Conservation (phyloP, 2,113 vertebrate genomes). For the Isichthys henryi region DNA sequence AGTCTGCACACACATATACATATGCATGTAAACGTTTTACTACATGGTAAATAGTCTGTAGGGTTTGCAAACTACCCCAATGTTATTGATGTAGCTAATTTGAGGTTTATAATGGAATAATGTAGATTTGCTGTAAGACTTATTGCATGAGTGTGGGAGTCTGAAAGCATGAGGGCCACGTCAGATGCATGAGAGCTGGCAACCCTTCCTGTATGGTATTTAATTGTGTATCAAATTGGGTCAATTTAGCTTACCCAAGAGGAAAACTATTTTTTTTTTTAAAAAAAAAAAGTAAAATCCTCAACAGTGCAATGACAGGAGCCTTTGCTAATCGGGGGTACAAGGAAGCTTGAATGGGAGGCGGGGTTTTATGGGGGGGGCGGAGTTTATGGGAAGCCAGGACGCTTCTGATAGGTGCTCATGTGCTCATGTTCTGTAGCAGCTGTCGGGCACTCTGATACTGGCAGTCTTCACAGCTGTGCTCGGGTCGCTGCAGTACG, state of each 20-base stretch:
- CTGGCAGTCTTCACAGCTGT: slow-evolving; percentile 75
- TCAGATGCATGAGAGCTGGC: neutral
- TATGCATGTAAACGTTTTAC: too few relatives aligned
- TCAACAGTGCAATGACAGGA: neutral
- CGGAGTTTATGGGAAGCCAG: neutral
- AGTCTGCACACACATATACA: too few relatives aligned
- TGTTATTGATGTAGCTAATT: neutral
- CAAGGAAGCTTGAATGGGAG: neutral
- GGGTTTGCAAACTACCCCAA: neutral
- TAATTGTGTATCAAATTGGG: neutral
- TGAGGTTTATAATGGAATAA: neutral
- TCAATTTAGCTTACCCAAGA: neutral
- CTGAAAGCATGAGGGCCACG: neutral
- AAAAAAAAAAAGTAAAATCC: neutral
- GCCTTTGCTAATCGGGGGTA: neutral
- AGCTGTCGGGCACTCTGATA: slow-evolving; percentile 71
- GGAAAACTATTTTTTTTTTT: neutral
- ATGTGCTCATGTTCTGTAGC: slow-evolving; percentile 43
- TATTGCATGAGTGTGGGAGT: neutral
- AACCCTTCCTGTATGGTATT: neutral
- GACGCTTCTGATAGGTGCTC: neutral
- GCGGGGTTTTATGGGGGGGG: neutral
- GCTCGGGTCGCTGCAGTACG: slow-evolving; percentile 85
- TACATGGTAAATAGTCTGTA: neutral
- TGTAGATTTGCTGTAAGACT: neutral